These are phyloP conservation scores for Heliocidaris tuberculata DNA, from an alignment of 35 echinoderm and acorn worm species.

Conservation along the genomic window DNA sequence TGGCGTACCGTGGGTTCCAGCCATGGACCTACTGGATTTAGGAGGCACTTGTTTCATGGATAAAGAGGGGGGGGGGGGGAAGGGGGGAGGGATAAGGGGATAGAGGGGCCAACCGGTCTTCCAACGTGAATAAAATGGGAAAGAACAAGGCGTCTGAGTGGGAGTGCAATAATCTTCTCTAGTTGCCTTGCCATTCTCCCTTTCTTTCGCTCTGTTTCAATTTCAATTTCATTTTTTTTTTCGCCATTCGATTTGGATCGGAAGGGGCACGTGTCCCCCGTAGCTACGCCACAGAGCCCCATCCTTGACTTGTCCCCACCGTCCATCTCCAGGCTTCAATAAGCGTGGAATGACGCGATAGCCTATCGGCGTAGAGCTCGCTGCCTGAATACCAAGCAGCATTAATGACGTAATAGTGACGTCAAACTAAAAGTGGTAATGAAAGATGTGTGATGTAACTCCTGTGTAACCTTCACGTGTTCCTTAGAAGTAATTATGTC, in stretches of 20 bases:
- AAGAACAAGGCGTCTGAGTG: no score
- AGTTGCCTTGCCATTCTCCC: no score
- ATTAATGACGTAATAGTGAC: background rate
- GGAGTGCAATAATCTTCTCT: no score
- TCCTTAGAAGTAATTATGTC: background rate
- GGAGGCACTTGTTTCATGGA: no score
- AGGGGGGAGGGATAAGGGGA: no score
- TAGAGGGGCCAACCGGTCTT: no score
- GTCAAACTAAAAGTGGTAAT: background rate
- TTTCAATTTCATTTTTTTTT: background rate
- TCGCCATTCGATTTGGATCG: background rate
- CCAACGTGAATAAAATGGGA: no score
- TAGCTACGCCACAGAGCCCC: background rate
- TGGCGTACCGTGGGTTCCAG: no score
- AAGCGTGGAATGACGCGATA: background rate
- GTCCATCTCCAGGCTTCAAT: background rate
- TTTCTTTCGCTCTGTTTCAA: no score
- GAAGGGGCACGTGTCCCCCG: no score
- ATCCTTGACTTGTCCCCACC: background rate
- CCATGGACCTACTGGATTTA: no score
- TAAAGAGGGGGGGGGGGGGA: no score
- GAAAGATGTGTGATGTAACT: background rate
- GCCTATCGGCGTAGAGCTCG: background rate
- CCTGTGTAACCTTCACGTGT: background rate
- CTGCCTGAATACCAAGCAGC: background rate